These are phyloP conservation scores for Oopsacas minuta DNA, from an alignment of 37 sponge, comb jelly and placozoan species.

Conservation along the genomic window DNA sequence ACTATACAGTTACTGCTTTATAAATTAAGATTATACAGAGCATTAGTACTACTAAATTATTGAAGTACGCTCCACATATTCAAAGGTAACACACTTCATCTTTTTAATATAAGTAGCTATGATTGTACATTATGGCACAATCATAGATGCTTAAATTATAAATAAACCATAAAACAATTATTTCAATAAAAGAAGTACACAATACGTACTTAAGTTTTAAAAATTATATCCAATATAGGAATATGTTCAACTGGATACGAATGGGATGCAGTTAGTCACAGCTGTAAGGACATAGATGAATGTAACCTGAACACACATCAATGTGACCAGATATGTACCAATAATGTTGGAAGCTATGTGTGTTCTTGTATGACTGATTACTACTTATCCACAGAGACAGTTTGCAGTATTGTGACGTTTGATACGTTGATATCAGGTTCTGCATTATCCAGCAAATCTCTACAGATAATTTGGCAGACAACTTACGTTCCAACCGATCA, in stretches of 20 bases:
- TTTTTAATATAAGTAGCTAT: too few species aligned
- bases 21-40: neutral
- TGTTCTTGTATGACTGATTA: neutral
- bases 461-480: neutral
- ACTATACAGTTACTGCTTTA: neutral
- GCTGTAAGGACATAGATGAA: neutral
- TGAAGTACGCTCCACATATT: too few species aligned
- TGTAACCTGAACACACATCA: neutral
- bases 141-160: too few species aligned
- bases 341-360: neutral
- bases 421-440: neutral
- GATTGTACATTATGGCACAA: too few species aligned
- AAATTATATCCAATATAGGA: neutral
- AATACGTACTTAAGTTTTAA: too few species aligned
- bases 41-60: too few species aligned
- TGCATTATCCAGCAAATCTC: neutral
- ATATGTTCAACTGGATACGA: neutral
- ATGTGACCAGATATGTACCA: neutral
- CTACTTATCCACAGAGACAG: neutral
- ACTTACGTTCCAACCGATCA: neutral
- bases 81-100: too few species aligned
- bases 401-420: neutral
- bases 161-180: too few species aligned
- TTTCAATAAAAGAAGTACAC: too few species aligned
- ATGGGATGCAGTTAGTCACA: neutral